Base-by-base conservation (phyloP, 2,888 invertebrate species). In the Catocala fraxini region DNA sequence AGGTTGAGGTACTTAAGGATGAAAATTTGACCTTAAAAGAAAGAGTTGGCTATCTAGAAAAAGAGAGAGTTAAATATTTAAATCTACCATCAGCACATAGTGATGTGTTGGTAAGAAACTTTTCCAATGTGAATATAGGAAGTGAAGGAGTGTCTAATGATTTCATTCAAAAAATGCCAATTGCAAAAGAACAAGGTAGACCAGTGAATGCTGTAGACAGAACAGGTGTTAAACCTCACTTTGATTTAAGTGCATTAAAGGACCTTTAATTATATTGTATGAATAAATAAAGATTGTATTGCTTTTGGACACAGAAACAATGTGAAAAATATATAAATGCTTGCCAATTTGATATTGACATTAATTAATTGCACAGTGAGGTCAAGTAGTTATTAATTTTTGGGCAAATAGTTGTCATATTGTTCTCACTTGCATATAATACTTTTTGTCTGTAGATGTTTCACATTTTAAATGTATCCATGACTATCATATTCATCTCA, bases 1-100 rank as follows among this genome's bases (percentile, higher is more conserved):
- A 96, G 83, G 88, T 96, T 35, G 96, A 96, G 80, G 93, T 95
- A n/a, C 94, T 96, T 60, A 95, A 96, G 78, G 95, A 95, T 83
- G 96, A 96, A 85, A 95, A 96, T 61, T 92, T 93, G 56, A 90
- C 93, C 56, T 83, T 96, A 34, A 96, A 95, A 67, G 95, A 95
- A 63, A 93, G 94, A 80, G 92, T 96, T 0, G 91, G 84, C 65
- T 94, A 93, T 75, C 87, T 96, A 69, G 96, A 96, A 84, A 92
- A 90, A 70, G 95, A 95, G 79, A 93, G 95, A 82, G 81, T 88
- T 1, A 90, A 86, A 70, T 92, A 92, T 78, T 70, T 93, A 7
- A 92, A 89, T 75, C 80, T 92, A 46, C 86, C 88, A 60, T 77
- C 79, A 25, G 25, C 25, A 45, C 81, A 81, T 47, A 79, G 75